Percentiles rank a stretch among this genome's conserved stretches.
These are phyloP conservation scores for Drosophila picticornis DNA, from an alignment of 2,888 invertebrate genomes.

Conservation along the genomic window DNA sequence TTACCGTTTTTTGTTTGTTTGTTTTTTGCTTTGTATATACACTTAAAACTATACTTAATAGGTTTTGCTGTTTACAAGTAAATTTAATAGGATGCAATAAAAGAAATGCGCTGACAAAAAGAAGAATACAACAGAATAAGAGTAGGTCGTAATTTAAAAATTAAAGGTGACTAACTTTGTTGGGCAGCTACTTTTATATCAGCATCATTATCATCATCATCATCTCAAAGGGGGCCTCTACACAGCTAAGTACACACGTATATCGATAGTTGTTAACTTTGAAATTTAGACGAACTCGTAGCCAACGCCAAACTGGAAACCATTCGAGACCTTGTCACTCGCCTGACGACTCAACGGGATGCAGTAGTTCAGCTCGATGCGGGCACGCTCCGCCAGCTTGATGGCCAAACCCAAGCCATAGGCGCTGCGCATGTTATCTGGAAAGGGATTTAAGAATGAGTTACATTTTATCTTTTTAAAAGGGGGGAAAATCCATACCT, in stretches of 20 bases:
- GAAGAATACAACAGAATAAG: slow-evolving; percentile 50
- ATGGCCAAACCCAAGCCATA: slow-evolving; percentile 94
- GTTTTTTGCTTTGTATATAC: slow-evolving; percentile 50
- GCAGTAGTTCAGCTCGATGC: slow-evolving; percentile 98
- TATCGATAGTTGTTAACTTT: neutral
- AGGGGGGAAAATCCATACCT: slow-evolving; percentile 63
- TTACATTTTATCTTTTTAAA: neutral
- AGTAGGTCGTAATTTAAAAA: slow-evolving; percentile 20
- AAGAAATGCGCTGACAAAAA: slow-evolving; percentile 68
- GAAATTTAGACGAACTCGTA: slow-evolving; percentile 89
- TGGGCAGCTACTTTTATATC: slow-evolving; percentile 19
- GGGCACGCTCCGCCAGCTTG: slow-evolving; percentile 93
- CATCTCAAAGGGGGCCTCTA: slow-evolving; percentile 7
- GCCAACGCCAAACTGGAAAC: slow-evolving; percentile 94
- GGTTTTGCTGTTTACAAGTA: slow-evolving; percentile 47
- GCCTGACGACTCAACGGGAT: slow-evolving; percentile 89
- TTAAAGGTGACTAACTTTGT: slow-evolving; percentile 34
- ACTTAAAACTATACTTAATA: slow-evolving; percentile 58
- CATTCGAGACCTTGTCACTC: slow-evolving; percentile 89
- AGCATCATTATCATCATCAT: neutral
- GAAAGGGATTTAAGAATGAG: slow-evolving; percentile 66
- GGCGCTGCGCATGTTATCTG: slow-evolving; percentile 89
- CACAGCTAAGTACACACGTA: slow-evolving; percentile 44
- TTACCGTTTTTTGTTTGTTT: slow-evolving; percentile 21
- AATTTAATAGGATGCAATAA: slow-evolving; percentile 52